Percentiles rank a stretch among this genome's conserved stretches.
These are phyloP conservation scores for Micrasema minimum DNA, from an alignment of 1,140 invertebrate genomes.

Conservation along the genomic window DNA sequence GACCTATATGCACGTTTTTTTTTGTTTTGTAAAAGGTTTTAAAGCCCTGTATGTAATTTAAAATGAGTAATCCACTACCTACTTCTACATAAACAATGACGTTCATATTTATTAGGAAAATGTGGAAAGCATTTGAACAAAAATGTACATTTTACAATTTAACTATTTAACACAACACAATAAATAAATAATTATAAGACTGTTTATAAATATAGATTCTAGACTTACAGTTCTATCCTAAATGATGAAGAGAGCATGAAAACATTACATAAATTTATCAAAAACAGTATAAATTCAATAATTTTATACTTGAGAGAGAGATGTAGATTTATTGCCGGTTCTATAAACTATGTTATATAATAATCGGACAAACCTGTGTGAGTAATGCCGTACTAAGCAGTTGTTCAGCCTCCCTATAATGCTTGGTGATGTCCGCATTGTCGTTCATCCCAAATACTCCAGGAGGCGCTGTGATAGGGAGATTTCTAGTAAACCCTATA, in stretches of 20 bases:
- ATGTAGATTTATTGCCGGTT: too few relatives aligned
- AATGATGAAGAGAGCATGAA: constrained; percentile 38
- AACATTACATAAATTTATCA: constrained; percentile 24
- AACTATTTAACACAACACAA: not conserved
- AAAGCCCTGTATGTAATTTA: too few relatives aligned
- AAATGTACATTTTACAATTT: constrained; percentile 2
- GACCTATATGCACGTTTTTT: not conserved
- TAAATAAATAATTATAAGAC: not conserved
- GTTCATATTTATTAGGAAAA: too few relatives aligned
- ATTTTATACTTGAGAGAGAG: too few relatives aligned
- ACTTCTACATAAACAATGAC: too few relatives aligned
- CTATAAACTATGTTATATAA: too few relatives aligned
- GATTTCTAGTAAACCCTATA: constrained; percentile 78
- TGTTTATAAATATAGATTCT: not conserved
- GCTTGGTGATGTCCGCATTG: constrained; percentile 95
- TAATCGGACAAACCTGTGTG: constrained; percentile 75
- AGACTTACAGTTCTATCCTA: constrained; percentile 65
- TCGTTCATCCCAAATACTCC: constrained; percentile 93
- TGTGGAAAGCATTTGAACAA: not conserved
- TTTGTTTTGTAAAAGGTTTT: too few relatives aligned
- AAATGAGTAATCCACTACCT: too few relatives aligned
- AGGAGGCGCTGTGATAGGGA: constrained; percentile 85
- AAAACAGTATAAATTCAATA: too few relatives aligned
- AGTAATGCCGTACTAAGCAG: constrained; percentile 83
- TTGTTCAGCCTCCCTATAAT: constrained; percentile 86